phyloP scores from a whole-genome alignment of 2,888 invertebrate species.

The Pyralis farinalis region DNA sequence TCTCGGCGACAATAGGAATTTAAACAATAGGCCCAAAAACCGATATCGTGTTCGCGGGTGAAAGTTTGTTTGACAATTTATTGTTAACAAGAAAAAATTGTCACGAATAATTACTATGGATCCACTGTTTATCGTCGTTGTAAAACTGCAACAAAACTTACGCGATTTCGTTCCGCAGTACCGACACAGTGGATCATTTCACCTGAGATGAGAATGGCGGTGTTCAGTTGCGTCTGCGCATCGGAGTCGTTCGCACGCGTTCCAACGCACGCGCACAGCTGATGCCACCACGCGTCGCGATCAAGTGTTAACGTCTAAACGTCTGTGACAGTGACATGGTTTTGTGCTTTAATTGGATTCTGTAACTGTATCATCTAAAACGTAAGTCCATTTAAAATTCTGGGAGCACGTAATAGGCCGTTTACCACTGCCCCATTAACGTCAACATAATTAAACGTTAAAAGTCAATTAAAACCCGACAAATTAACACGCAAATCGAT shows the following conservation, averaged over 20 bases:
- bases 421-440: slow-evolving; percentile 4
- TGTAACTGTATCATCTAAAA: slow-evolving; percentile 54
- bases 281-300: slow-evolving; percentile 35
- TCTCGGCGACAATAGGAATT: too few relatives aligned
- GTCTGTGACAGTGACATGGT: slow-evolving; percentile 75
- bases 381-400: slow-evolving; percentile 14
- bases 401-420: background rate
- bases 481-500: slow-evolving; percentile 43
- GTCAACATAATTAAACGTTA: slow-evolving; percentile 4
- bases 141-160: slow-evolving; percentile 42
- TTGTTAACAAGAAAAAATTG: slow-evolving; percentile 15
- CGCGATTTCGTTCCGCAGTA: slow-evolving; percentile 41
- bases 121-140: slow-evolving; percentile 38
- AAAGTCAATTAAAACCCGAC: slow-evolving; percentile 22
- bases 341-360: slow-evolving; percentile 72
- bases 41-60: slow-evolving; percentile 1
- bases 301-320: slow-evolving; percentile 41
- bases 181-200: slow-evolving; percentile 39
- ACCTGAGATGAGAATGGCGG: slow-evolving; percentile 26
- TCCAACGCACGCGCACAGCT: slow-evolving; percentile 23
- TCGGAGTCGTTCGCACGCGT: slow-evolving; percentile 37
- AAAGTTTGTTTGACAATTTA: slow-evolving; percentile 3
- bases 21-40: background rate
- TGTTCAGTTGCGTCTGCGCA: slow-evolving; percentile 51
- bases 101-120: slow-evolving; percentile 20